Conservation (phyloP, 2,888 invertebrate species). For the Drosophila pegasa region DNA sequence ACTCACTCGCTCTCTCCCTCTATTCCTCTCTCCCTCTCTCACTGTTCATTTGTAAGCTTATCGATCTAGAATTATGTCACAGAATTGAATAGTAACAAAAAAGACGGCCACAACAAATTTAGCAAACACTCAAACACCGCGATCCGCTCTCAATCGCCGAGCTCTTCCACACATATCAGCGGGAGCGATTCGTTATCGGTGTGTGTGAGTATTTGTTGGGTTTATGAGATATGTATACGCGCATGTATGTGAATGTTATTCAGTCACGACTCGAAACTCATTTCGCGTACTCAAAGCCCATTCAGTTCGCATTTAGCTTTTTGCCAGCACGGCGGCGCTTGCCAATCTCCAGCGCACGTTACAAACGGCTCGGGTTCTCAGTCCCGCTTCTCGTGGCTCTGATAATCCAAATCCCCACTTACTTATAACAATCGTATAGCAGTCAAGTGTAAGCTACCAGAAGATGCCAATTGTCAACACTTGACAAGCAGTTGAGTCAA, state of each 20-base stretch:
- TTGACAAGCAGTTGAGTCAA: constrained; percentile 6
- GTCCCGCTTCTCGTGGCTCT: constrained; percentile 16
- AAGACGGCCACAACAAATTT: constrained; percentile 15
- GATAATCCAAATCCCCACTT: constrained; percentile 4
- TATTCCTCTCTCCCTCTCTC: neutral
- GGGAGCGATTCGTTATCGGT: constrained; percentile 57
- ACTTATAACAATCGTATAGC: neutral
- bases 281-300: constrained; percentile 46
- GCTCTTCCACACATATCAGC: constrained; percentile 31
- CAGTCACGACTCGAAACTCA: constrained; percentile 47
- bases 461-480: constrained; percentile 33
- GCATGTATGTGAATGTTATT: constrained; percentile 43
- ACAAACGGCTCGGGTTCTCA: constrained; percentile 21
- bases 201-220: constrained; percentile 14
- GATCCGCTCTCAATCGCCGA: constrained; percentile 47
- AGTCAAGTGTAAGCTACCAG: neutral
- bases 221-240: constrained; percentile 5
- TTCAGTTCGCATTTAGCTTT: constrained; percentile 70
- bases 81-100: constrained; percentile 2
- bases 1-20: neutral
- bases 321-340: constrained; percentile 70
- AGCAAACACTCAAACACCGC: constrained; percentile 34
- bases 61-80: constrained; percentile 48
- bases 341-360: constrained; percentile 32
- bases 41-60: constrained; percentile 30